Base-by-base conservation (phyloP, 2,797 vertebrate species). In the Agapornis canus region DNA sequence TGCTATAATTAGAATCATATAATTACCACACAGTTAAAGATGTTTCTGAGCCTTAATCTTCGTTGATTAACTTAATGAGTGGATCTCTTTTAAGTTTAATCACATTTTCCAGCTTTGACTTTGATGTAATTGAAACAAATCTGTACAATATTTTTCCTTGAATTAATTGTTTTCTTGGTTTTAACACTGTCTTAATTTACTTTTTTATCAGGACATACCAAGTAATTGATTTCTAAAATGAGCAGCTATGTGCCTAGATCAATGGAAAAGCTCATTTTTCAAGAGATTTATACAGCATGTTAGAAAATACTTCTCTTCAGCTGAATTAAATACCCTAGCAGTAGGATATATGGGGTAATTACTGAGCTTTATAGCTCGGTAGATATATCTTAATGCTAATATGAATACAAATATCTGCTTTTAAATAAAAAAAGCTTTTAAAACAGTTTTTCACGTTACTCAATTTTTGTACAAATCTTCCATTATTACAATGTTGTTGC, bases 121-220 rank as follows among this genome's bases (percentile, higher is more conserved):
- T 94, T 59, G 39, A 69, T 78, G 51, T 40, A 83, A 94, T 78
- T 87, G 47, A 89, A 94, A 91, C 72, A 91, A 95, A 89, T n/a
- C 42, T 72, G n/a, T 57, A 71, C 60, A 82, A 70, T 77, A 80
- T 91, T 94, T 93, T 89, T 61, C n/a, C 48, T 61, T 61, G 5
- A 85, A 73, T 72, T 90, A 84, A 80, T 92, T 87, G 78, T 89
- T 92, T 94, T 71, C 71, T 80, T 59, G 6, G n/a, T 27, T 88
- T 83, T 75, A 89, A 80, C 17, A 7, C 29, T 47, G n/a, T 49
- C 39, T 85, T 77, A 82, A 75, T 82, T 86, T 76, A 56, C 1
- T 25, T 81, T 95, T 90, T 92, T 86, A 79, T 91, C 75, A 82
- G 45, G 35, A 3, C 13, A 59, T 51, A 57, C 11, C 54, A 71